Conservation (phyloP, 1,140 invertebrate species). For the Euura lappo region DNA sequence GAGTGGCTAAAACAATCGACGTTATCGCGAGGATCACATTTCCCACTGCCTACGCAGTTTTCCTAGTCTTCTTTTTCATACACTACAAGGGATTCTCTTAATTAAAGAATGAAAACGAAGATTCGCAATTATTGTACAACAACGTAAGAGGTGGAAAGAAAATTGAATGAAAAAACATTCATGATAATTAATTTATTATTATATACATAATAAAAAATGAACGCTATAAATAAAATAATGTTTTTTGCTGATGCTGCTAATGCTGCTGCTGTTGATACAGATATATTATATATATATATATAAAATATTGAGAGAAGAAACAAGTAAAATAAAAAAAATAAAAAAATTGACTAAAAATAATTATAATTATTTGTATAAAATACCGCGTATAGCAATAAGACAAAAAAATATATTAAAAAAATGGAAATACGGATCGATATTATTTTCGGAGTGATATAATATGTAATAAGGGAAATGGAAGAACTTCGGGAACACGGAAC, state of each 20-base stretch:
- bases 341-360: too few species aligned
- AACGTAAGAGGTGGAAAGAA: slow-evolving; percentile 1
- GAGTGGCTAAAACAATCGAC: slow-evolving; percentile 93
- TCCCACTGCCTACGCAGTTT: slow-evolving; percentile 88
- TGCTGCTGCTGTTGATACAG: background rate
- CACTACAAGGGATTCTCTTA: slow-evolving; percentile 77
- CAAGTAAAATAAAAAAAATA: background rate
- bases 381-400: too few species aligned
- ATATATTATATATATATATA: background rate
- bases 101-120: slow-evolving; percentile 27
- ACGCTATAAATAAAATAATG: background rate
- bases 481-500: too few species aligned
- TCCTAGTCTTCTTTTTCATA: slow-evolving; percentile 93
- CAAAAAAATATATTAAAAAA: too few species aligned
- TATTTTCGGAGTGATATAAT: too few species aligned
- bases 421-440: too few species aligned
- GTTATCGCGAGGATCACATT: slow-evolving; percentile 92
- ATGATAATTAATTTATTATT: slow-evolving; percentile 6
- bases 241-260: background rate
- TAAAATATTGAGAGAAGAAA: background rate
- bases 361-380: too few species aligned
- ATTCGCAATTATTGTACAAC: background rate
- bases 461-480: too few species aligned
- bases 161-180: background rate
- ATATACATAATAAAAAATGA: background rate